phyloP scores from a whole-genome alignment of 1,140 invertebrate genomes.

The Bathynomus jamesi region DNA sequence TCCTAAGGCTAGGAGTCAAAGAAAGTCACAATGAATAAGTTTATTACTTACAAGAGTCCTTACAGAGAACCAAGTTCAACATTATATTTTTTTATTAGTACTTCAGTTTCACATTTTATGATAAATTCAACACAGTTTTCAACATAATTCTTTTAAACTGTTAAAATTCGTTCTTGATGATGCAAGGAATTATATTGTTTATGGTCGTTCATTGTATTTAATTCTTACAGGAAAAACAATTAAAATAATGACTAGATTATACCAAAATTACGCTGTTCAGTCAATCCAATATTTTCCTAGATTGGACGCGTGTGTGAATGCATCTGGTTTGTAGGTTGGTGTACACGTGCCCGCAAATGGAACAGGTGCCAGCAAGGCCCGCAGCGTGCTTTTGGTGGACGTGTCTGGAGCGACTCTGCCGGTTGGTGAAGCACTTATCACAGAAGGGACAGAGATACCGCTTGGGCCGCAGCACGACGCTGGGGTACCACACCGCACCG shows the following conservation, averaged over 20 bases:
- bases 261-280: neutral
- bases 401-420: slow-evolving; percentile 29
- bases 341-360: slow-evolving; percentile 28
- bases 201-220: no score
- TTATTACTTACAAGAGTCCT: neutral
- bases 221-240: no score
- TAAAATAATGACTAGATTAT: neutral
- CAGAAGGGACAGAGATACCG: slow-evolving; percentile 33
- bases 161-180: no score
- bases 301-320: slow-evolving; percentile 28
- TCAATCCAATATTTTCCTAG: slow-evolving; percentile 22
- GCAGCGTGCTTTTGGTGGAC: slow-evolving; percentile 34
- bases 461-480: slow-evolving; percentile 31
- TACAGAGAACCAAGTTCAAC: neutral
- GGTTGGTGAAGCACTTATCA: slow-evolving; percentile 34
- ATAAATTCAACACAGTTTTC: no score
- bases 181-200: no score
- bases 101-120: no score
- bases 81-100: no score
- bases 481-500: slow-evolving; percentile 29
- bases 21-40: neutral
- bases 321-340: slow-evolving; percentile 31
- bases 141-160: no score
- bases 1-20: neutral
- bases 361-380: slow-evolving; percentile 28